Base-by-base conservation (phyloP, 2,797 vertebrate genomes). In the Glossophaga mutica region DNA sequence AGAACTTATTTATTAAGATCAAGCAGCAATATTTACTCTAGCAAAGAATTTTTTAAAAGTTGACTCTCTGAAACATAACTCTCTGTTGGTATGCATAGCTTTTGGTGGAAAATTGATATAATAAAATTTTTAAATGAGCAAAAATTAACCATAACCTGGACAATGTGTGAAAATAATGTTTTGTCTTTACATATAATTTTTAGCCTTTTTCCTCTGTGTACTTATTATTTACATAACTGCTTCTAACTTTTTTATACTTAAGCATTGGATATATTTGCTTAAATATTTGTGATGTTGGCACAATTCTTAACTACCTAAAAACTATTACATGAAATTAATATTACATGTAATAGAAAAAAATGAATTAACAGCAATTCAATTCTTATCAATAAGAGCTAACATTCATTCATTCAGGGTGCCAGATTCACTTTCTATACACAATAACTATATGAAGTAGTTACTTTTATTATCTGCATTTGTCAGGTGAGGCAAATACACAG, bases 21-120 rank as follows among this genome's bases (percentile, higher is more conserved):
- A 87, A 81, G 71, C 50, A 71, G 6, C 50, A 70, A 87, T 85
- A 74, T 94, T 96, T 91, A 92, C 34, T 89, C 67, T 93, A 94
- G 83, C 9, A 78, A 90, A 82, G 46, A 79, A 67, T 44, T 73
- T 39, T 74, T 96, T 89, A n/a, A 29, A 92, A 84, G 48, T 48
- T 22, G 76, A 32, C 32, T 70, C 57, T 88, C 65, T 70, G 62
- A 95, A 68, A 87, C 15, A 42, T 46, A 77, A 24, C 11, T 92
- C 55, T 76, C 22, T 85, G 14, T 77, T 59, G 87, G 4, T 59
- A 37, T 55, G 44, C 52, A 62, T 67, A 29, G 48, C 18, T 55
- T 88, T 85, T 87, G 74, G 52, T 67, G 18, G 11, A 91, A 94
- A 90, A 87, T 44, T 11, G 19, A 48, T 32, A 87, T n/a, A 57